Evolutionary conservation across 2,797 vertebrate genomes (phyloP).

Genomic region (Sebastes reedi): DNA sequence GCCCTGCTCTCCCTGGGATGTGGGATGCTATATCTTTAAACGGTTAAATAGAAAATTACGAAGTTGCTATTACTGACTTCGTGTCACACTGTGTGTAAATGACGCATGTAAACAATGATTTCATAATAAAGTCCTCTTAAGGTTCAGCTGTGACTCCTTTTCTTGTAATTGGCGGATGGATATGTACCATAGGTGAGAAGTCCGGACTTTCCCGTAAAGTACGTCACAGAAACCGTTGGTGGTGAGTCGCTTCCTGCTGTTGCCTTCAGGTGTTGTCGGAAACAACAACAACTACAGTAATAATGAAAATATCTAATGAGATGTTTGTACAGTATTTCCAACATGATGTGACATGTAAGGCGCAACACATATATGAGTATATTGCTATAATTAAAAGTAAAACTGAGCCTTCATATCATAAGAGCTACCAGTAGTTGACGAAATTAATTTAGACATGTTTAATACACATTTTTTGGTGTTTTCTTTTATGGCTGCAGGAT

Average conservation of each 20-base stretch:
- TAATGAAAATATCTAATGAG: neutral
- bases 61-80: neutral
- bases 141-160: neutral
- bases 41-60: neutral
- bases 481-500: neutral
- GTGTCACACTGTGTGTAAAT: neutral
- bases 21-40: neutral
- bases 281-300: rapidly evolving
- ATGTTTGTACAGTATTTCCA: neutral
- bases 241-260: slow-evolving; percentile 6
- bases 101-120: neutral
- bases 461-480: neutral
- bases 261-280: neutral
- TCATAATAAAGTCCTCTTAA: neutral
- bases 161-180: slow-evolving; percentile 65
- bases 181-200: slow-evolving; percentile 70
- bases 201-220: slow-evolving; percentile 77
- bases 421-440: neutral
- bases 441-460: neutral
- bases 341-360: neutral
- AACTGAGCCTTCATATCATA: neutral
- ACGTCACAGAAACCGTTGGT: slow-evolving; percentile 63
- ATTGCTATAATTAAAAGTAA: no score
- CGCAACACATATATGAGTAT: no score
- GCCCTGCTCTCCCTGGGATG: neutral